Percentiles rank a stretch among this genome's conserved stretches.
Conservation (phyloP, 2,113 vertebrate species). For the Alaudala cheleensis region DNA sequence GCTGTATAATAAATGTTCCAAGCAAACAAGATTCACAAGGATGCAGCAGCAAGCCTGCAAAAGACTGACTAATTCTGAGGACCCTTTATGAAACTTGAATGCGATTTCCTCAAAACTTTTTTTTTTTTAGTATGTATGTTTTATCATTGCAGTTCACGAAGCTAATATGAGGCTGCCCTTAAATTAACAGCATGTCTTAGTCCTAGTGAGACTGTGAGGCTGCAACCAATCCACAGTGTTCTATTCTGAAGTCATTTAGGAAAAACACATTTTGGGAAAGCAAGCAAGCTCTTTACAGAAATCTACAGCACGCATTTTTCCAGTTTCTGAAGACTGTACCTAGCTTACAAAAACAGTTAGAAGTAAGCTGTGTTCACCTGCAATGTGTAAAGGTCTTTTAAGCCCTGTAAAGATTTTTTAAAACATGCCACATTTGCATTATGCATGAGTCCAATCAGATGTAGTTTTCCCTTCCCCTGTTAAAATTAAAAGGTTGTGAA, state of each 20-base stretch:
- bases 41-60: neutral
- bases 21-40: neutral
- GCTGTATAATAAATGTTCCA: neutral
- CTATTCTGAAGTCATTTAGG: neutral
- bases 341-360: neutral
- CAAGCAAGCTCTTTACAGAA: neutral
- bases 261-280: neutral
- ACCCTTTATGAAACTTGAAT: neutral
- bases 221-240: neutral
- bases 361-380: neutral
- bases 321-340: neutral
- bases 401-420: neutral
- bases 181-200: constrained; percentile 10
- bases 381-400: neutral
- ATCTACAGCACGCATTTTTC: neutral
- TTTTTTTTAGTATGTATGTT: neutral
- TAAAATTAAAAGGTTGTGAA: neutral
- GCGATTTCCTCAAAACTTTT: neutral
- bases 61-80: neutral
- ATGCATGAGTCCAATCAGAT: neutral
- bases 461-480: neutral
- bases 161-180: neutral
- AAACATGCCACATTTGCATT: neutral
- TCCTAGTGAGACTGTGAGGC: neutral
- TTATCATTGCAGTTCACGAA: constrained; percentile 8